These are phyloP conservation scores for Spilogale gracilis DNA, from an alignment of 2,113 vertebrate species.

Conservation along the genomic window DNA sequence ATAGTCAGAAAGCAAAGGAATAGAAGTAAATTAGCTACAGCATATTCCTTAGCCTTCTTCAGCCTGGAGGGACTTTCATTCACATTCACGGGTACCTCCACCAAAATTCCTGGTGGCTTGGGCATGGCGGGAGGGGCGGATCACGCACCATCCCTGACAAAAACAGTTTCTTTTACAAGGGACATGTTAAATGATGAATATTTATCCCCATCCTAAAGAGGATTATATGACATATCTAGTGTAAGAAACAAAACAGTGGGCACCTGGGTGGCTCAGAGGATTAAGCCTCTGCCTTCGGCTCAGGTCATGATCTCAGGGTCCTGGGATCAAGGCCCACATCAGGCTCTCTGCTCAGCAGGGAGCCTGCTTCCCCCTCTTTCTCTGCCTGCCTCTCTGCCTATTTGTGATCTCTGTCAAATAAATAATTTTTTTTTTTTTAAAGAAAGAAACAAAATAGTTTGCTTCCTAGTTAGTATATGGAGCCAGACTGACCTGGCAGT, in stretches of 20 bases:
- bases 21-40: not conserved
- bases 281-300: too few species aligned
- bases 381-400: too few species aligned
- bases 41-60: not conserved
- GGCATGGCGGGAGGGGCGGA: too few species aligned
- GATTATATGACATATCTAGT: not conserved
- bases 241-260: not conserved
- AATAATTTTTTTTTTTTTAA: too few species aligned
- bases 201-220: not conserved
- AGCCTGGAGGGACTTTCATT: not conserved
- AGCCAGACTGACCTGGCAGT: not conserved
- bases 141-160: not conserved
- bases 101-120: too few species aligned
- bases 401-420: too few species aligned
- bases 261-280: too few species aligned
- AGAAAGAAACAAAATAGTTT: not conserved
- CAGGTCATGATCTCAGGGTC: too few species aligned
- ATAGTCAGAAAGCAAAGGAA: slow-evolving; percentile 10
- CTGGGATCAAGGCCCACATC: too few species aligned
- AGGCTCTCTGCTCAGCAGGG: too few species aligned
- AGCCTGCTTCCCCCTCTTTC: too few species aligned
- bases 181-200: not conserved
- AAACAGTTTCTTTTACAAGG: not conserved
- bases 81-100: too few species aligned
- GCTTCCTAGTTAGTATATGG: not conserved